Evolutionary conservation across 1,140 invertebrate genomes (phyloP).

Genomic region (Microplitis demolitor): DNA sequence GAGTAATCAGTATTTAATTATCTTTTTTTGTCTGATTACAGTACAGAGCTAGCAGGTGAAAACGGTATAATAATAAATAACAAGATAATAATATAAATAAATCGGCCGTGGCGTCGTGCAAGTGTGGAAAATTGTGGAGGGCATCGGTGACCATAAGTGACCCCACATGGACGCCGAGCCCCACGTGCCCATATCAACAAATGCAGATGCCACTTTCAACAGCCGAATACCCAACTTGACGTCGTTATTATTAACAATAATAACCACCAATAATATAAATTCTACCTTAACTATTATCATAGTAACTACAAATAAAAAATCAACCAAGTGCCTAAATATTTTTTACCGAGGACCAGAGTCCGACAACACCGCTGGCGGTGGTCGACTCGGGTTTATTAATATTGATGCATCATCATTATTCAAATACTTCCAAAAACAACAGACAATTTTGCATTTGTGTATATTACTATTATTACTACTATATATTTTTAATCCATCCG

Average conservation of each 20-base stretch:
- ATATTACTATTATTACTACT: not conserved
- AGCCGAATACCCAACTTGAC: conserved; percentile 26
- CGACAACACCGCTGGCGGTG: conserved; percentile 26
- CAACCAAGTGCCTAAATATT: conserved; percentile 28
- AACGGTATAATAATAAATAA: not conserved
- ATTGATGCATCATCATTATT: not conserved
- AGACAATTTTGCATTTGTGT: not conserved
- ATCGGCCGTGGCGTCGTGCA: conserved; percentile 17
- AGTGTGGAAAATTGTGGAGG: conserved; percentile 13
- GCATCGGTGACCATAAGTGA: conserved; percentile 28
- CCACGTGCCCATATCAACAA: conserved; percentile 14
- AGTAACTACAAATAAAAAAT: not conserved
- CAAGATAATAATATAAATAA: not conserved
- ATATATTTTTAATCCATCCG: conserved; percentile 20
- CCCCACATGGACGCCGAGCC: conserved; percentile 35
- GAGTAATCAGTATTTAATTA: too few relatives aligned
- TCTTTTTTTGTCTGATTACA: not conserved
- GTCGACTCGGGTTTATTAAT: not conserved
- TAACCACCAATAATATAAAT: not conserved
- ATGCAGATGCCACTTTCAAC: not conserved
- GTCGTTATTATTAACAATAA: not conserved
- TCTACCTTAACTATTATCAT: too few relatives aligned
- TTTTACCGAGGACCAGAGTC: conserved; percentile 8
- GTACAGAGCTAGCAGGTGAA: not conserved
- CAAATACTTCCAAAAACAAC: conserved; percentile 6